Conservation (phyloP, 2,113 vertebrate species). For the Phylloscopus whistleri region DNA sequence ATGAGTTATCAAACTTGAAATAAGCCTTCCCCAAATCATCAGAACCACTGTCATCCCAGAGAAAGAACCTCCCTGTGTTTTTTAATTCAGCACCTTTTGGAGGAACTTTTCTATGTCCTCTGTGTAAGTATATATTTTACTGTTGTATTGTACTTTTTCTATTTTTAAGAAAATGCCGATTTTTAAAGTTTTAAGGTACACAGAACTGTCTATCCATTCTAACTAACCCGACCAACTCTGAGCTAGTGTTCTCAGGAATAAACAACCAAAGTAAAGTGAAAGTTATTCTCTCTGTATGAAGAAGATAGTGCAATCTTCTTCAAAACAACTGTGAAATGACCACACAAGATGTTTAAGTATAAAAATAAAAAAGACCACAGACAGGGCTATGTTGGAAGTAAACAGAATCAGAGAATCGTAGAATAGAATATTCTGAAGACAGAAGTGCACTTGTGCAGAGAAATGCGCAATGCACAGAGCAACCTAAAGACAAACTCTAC, state of each 20-base stretch:
- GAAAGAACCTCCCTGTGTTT: not conserved
- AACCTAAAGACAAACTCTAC: not conserved
- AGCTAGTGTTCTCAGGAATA: not conserved
- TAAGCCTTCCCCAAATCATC: not conserved
- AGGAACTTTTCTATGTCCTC: not conserved
- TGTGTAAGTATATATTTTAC: not conserved
- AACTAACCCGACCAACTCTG: not conserved
- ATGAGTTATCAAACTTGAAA: not conserved
- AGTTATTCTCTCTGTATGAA: not conserved
- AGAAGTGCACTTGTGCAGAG: not conserved
- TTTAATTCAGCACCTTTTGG: not conserved
- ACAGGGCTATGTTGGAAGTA: not conserved
- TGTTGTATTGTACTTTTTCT: not conserved
- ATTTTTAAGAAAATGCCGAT: not conserved
- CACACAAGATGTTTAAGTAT: not conserved
- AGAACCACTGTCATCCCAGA: not conserved
- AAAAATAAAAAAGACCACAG: not conserved
- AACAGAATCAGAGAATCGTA: not conserved
- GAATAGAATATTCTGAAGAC: not conserved
- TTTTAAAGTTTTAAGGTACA: not conserved
- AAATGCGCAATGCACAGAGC: not conserved
- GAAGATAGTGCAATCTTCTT: not conserved
- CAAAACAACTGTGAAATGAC: not conserved
- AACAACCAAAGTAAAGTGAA: not conserved
- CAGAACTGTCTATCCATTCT: not conserved